Base-by-base conservation (phyloP, 1,140 invertebrate species). In the Trichogramma pretiosum region DNA sequence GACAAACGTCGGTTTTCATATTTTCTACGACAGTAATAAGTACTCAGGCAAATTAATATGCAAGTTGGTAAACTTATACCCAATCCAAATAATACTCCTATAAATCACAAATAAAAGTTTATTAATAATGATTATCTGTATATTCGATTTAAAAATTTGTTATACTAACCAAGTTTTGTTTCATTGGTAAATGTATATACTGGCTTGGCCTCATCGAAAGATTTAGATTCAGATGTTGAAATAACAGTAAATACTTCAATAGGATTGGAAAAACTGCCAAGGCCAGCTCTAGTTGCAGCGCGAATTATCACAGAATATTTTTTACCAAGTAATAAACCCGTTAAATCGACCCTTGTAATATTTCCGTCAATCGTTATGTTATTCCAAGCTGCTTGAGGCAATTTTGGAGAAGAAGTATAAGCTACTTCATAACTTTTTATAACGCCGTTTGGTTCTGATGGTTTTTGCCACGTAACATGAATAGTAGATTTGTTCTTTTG, bases 291-390 rank as follows among this genome's bases (percentile, higher is more conserved):
- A 9, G 75, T 79, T 3, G 62, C 65, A 16, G 76, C 78, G 49
- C 72, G 66, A 19, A 80, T 66, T 51, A 71, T 63, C 26, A 80
- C 65, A 33, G 70, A 74, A 49, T 81, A 80, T 17, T 63, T 56
- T 36, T 67, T 68, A 16, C 73, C 73, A 2, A 69, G 60, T 11
- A 67, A 34, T 22, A 80, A 57, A 26, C 63, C 67, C 10, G 64
- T 63, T 35, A 79, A 53, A 52, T 62, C 56, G 0, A 60, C 59
- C 3, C 63, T 62, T 4, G 61, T 68, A 49, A 64, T 64, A 46
- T 72, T 68, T 5, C 67, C 67, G 26, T 53, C 58, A 11, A 71
- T 61, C 17, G 68, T 74, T 26, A 72, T 50, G 28, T 65, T 70
- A 34, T 52, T 56, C 74, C 73, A 75, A 3, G 55, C 51, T 19